Base-by-base conservation (phyloP, 1,140 invertebrate genomes). In the Drosophila quadrilineata region DNA sequence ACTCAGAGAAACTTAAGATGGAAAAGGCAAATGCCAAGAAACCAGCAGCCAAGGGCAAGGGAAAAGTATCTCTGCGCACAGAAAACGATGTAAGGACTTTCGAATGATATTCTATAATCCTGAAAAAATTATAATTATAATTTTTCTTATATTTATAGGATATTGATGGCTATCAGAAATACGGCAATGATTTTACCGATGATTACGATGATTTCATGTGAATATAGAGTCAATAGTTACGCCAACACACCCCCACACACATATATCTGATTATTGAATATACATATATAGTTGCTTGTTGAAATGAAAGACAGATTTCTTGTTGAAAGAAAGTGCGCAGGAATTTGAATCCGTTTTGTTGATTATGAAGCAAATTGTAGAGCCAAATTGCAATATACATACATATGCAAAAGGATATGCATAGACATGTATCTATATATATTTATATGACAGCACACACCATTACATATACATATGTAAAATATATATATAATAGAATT, bases 1-100 rank as follows among this genome's bases (percentile, higher is more conserved):
- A 94, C 71, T 93, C 94, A 67, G 96, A 97, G 88, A 97, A 97
- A 89, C 91, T 94, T 56, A 97, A 96, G 90, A 90, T 94, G 17
- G 94, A 96, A 87, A 95, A 95, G 90, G 92, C 94, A 21, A 94
- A 94, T 75, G 72, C 91, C 29, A 95, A 95, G 90, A 95, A 95
- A 87, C 91, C 90, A 12, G 94, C 94, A 80, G 90, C 91, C 33
- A 96, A 96, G 89, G 93, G 93, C 58, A 95, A 95, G 88, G 93
- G 93, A 40, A 95, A 95, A 89, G 94, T 93, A 1, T 95, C 95
- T 88, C 91, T 96, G 73, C 94, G 94, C 90, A 91, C 95, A 28
- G 94, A 93, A 43, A 93, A 94, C 68, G 94, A 94, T 91, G 93
- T 94, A 87, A 92, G 93, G 91, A 31, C n/a, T 16, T 50, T 10